A percentile compares a stretch with the other conserved stretches of the same genome.
phyloP scores from a whole-genome alignment of 1,140 invertebrate species.

The Pteromalus puparum region DNA sequence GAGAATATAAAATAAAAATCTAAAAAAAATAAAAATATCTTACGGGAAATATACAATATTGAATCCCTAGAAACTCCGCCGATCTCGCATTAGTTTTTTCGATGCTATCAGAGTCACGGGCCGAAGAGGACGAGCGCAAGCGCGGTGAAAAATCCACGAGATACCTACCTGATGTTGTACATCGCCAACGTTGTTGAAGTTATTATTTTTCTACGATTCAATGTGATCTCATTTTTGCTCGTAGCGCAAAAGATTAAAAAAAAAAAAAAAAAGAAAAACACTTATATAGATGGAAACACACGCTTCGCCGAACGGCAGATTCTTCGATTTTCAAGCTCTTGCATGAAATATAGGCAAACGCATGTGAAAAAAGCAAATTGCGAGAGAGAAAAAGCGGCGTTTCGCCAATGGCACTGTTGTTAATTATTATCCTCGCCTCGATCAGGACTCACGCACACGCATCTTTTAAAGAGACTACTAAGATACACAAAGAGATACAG shows the following conservation, averaged over 20 bases:
- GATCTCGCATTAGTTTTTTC: not conserved
- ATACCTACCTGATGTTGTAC: not conserved
- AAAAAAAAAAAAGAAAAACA: not conserved
- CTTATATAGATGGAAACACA: not conserved
- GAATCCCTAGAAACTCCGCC: not conserved
- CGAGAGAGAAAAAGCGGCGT: not conserved
- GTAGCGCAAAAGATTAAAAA: conserved; percentile 23
- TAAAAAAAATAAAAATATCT: not conserved
- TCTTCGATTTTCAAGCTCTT: conserved; percentile 1
- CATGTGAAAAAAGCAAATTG: not conserved
- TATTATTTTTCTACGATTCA: conserved; percentile 48
- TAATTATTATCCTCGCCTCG: conserved; percentile 41
- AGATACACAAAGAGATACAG: conserved; percentile 27
- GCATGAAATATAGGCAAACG: not conserved
- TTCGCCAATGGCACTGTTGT: conserved; percentile 20
- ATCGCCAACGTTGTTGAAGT: conserved; percentile 34
- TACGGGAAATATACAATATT: not conserved
- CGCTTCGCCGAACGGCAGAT: not conserved
- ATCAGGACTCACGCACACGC: conserved; percentile 40
- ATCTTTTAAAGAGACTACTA: conserved; percentile 31
- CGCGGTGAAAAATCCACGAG: not conserved
- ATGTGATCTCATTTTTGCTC: conserved; percentile 53
- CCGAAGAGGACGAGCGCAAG: conserved; percentile 1
- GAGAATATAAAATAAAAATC: not conserved
- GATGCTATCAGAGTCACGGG: not conserved